phyloP scores from a whole-genome alignment of 2,797 vertebrate species.

The Myotis myotis region DNA sequence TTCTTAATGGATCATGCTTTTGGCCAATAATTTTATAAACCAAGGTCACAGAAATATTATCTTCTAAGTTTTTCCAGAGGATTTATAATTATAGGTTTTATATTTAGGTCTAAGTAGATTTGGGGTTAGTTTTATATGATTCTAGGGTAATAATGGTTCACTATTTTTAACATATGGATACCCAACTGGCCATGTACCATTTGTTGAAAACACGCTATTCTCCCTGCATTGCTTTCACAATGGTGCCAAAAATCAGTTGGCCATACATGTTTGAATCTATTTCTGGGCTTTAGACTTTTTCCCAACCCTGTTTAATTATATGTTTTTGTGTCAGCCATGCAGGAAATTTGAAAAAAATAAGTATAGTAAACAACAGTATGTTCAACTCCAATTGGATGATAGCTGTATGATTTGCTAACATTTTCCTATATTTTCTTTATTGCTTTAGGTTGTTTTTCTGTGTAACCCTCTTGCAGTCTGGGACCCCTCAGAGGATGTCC shows the following conservation, averaged over 20 bases:
- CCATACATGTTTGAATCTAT: background rate
- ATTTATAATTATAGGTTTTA: background rate
- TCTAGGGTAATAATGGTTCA: background rate
- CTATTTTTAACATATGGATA: background rate
- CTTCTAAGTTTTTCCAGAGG: background rate
- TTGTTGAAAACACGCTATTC: background rate
- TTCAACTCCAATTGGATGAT: background rate
- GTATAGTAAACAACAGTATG: background rate
- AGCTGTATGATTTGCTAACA: background rate
- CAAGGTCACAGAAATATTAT: background rate
- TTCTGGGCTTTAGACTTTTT: background rate
- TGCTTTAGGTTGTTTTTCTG: background rate
- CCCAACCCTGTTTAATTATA: background rate
- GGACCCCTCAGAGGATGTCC: no score
- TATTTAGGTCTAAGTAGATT: background rate
- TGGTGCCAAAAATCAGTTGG: background rate
- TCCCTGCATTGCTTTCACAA: no score
- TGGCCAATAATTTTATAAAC: background rate
- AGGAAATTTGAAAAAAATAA: background rate
- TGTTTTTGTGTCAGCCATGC: background rate
- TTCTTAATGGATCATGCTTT: background rate
- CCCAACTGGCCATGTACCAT: background rate
- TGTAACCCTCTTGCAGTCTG: background rate
- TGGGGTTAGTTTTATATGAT: background rate
- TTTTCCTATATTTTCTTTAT: background rate